Conservation (phyloP, 2,888 invertebrate species). For the Amphiduros pacificus region DNA sequence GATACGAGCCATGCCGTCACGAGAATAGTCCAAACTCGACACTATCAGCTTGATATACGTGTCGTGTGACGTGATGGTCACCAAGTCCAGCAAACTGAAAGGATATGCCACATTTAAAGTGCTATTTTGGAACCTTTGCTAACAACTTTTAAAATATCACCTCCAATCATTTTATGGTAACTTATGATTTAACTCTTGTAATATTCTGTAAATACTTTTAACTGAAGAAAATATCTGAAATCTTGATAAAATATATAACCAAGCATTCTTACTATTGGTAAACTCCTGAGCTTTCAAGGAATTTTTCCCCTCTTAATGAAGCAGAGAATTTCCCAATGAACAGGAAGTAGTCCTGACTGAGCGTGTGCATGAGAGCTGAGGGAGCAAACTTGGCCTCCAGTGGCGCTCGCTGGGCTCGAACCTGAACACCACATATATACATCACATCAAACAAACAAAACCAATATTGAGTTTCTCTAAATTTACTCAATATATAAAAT, state of each 20-base stretch:
- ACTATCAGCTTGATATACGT: constrained; percentile 92
- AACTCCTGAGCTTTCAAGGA: constrained; percentile 75
- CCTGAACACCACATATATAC: background rate
- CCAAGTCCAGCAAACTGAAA: constrained; percentile 76
- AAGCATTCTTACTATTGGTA: constrained; percentile 74
- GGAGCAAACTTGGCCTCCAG: constrained; percentile 44
- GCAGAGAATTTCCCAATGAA: constrained; percentile 79
- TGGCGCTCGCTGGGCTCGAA: constrained; percentile 2
- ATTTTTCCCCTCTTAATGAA: constrained; percentile 58
- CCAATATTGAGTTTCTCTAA: background rate
- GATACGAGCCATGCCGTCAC: constrained; percentile 68
- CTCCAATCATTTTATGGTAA: too few species aligned
- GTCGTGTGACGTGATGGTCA: constrained; percentile 78
- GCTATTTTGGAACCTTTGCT: too few species aligned
- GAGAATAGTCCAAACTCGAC: constrained; percentile 85
- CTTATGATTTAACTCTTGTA: too few species aligned
- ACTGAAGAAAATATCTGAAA: too few species aligned
- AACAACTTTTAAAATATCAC: too few species aligned
- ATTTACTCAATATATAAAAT: too few species aligned
- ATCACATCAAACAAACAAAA: background rate
- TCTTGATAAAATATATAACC: too few species aligned
- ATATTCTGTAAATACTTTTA: too few species aligned
- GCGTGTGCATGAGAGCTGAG: constrained; percentile 70
- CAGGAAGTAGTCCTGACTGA: constrained; percentile 92
- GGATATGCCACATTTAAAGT: too few species aligned